Evolutionary conservation across 2,888 invertebrate genomes (phyloP), one percentile per base, ranked within the genome.

Genomic region (Pinctada fucata): DNA sequence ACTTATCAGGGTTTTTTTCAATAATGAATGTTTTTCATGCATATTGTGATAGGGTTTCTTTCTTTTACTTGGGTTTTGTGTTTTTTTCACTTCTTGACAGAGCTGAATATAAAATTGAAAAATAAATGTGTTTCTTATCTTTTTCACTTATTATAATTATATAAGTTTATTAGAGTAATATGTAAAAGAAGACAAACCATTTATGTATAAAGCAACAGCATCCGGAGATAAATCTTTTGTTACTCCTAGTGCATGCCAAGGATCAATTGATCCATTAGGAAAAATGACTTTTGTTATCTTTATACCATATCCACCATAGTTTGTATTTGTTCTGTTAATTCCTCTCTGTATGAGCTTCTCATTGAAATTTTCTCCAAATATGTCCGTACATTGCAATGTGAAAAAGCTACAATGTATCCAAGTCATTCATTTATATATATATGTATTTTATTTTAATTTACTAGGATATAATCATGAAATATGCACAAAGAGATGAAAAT

Each of bases 211-310:
- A 5, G 93, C 93, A 3, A 90, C 88, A 48, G 92, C 90, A 52
- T 91, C 91, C 31, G 88, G 85, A 10, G 86, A 87, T 0, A 92
- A 84, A 78, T 91, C 89, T 63, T 89, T 86, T 2, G 90, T 89
- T 16, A 93, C 89, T 13, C 94, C 93, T 73, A 94, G 89, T 2
- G 93, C 93, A 87, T 94, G 93, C 94, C 94, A 94, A 2, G 94
- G 94, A 93, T 98, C 97, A 72, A 97, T 95, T 0, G 96, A 95
- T 47, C 97, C 97, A 89, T 97, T 97, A 3, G 97, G 96, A 89
- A 95, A 97, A 0, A 97, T 95, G 5, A 97, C 95, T 85, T 96
- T 95, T 10, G 94, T 94, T 0, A 95, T 95, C 10, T 95, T 92
- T 52, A 97, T 94, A 78, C 95, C 94, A 3, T 96, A 92, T 0